phyloP scores from a whole-genome alignment of 2,113 vertebrate species.

The Phrynosoma platyrhinos region DNA sequence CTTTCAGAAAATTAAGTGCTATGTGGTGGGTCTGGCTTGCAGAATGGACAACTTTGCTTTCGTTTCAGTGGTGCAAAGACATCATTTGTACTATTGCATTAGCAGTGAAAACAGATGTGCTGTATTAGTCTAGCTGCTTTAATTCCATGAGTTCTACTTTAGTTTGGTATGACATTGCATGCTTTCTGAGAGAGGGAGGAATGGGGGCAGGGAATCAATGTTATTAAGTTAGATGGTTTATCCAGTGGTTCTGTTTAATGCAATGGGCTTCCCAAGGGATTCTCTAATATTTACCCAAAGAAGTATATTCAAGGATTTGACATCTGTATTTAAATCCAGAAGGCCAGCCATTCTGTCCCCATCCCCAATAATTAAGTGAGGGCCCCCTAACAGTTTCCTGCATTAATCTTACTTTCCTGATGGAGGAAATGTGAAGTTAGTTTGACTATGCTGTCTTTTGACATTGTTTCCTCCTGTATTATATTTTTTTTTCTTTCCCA shows the following conservation, averaged over 20 bases:
- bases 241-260: conserved; percentile 59
- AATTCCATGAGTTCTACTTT: neutral
- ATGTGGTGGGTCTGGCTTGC: neutral
- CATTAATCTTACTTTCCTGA: conserved; percentile 23
- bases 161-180: neutral
- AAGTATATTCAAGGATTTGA: conserved; percentile 52
- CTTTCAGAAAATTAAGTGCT: neutral
- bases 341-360: conserved; percentile 9
- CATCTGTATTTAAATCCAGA: conserved; percentile 47
- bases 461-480: neutral
- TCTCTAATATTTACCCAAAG: conserved; percentile 60
- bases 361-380: conserved; percentile 40
- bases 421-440: conserved; percentile 27
- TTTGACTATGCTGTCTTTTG: conserved; percentile 18
- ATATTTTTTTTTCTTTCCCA: neutral
- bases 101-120: conserved; percentile 12
- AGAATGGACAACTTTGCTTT: neutral
- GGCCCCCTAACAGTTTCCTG: conserved; percentile 15
- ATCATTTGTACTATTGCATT: neutral
- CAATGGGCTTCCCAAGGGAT: conserved; percentile 51
- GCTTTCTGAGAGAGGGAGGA: conserved; percentile 6
- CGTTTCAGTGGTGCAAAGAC: neutral
- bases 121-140: neutral
- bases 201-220: conserved; percentile 46
- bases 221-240: conserved; percentile 58